Conservation (phyloP, 2,113 vertebrate genomes). For the Drymodes brunneopygia region DNA sequence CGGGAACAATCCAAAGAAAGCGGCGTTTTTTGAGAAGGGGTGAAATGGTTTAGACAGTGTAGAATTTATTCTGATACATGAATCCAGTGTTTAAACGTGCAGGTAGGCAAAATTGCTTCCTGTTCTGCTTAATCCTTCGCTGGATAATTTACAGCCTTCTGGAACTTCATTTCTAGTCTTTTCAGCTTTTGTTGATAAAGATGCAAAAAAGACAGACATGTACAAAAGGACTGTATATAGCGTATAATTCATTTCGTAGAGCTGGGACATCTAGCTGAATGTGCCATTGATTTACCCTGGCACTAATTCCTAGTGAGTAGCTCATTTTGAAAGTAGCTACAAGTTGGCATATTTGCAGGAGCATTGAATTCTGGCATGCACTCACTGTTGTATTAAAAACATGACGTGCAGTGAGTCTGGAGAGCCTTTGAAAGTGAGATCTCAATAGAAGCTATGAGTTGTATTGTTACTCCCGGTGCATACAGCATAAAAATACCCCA, state of each 20-base stretch:
- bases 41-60: neutral
- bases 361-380: conserved; percentile 43
- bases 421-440: conserved; percentile 43
- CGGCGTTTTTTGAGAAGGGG: neutral
- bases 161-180: conserved; percentile 16
- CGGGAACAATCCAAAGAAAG: neutral
- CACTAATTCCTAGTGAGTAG: conserved; percentile 49
- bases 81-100: neutral
- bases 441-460: conserved; percentile 19
- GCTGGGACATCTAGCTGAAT: conserved; percentile 54
- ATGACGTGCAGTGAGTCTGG: conserved; percentile 10
- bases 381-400: conserved; percentile 48
- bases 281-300: conserved; percentile 65
- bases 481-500: neutral
- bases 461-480: conserved; percentile 25
- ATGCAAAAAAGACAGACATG: conserved; percentile 19
- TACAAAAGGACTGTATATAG: conserved; percentile 57
- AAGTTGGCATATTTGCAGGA: conserved; percentile 57
- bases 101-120: conserved; percentile 29
- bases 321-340: conserved; percentile 56
- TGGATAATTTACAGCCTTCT: conserved; percentile 40
- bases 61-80: neutral
- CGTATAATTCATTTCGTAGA: conserved; percentile 40
- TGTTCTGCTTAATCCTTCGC: conserved; percentile 14
- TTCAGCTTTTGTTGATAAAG: conserved; percentile 38